Evolutionary conservation across 2,113 vertebrate species (phyloP), one percentile per base, ranked within the genome.

Genomic region (Ailurus styani): DNA sequence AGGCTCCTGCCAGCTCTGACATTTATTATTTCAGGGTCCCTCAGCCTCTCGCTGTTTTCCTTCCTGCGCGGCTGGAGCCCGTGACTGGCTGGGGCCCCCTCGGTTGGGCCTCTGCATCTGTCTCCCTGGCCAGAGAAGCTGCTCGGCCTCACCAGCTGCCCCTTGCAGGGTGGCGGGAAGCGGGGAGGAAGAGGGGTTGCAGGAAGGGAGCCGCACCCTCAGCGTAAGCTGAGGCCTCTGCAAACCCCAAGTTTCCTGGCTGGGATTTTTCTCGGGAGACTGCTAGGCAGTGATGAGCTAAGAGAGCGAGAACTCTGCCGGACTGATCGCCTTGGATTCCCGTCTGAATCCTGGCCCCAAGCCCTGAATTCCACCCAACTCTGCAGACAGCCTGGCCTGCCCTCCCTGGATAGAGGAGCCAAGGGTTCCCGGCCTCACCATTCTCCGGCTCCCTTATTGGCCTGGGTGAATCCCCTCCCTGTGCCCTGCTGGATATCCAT

Each of bases 171-270:
- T 47, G 60, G 54, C 42, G 47, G 84, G 77, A 66, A 85, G 81
- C 1, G 1, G 83, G 92, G 86, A 93, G 47, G 64, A 62, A 83
- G 79, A 88, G 73, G 93, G 94, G 79, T 9, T 96, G 47, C 96
- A 97, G 95, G 97, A 96, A 97, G 75, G 78, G 78, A 95, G 87
- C 90, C 89, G 2, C 86, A 5, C 91, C 95, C 95, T 96, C 42
- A 5, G 9, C 7, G 17, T 54, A 66, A 7, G 29, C 52, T 2
- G 95, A 92, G 97, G 62, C 93, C 92, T 94, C 95, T 73, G 82
- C 81, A 98, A 96, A 96, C 94, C 95, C 98, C 93, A 93, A 94
- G 64, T 98, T 97, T 98, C 97, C 97, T 98, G 97, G 97, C 97
- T 60, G 94, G 52, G 81, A 90, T 92, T 97, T 96, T 98, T 70